Conservation (phyloP, 2,113 vertebrate species). For the Bufo bufo region DNA sequence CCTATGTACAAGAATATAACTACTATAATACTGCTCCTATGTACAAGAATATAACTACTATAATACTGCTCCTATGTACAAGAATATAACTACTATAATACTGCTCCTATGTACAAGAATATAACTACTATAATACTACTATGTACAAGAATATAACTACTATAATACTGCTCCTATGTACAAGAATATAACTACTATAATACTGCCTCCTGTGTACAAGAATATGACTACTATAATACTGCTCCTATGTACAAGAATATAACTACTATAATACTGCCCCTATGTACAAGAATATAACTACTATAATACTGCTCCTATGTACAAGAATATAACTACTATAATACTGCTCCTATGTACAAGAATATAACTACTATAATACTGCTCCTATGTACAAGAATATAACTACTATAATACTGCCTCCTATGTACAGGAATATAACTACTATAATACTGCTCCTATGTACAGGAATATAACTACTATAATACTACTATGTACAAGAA, state of each 20-base stretch:
- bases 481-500: conserved; percentile 18
- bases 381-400: conserved; percentile 16
- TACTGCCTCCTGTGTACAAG: neutral
- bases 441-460: conserved; percentile 2
- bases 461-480: conserved; percentile 11
- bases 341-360: conserved; percentile 12
- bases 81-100: neutral
- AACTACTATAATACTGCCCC: conserved; percentile 1
- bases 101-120: conserved; percentile 5
- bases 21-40: conserved; percentile 8
- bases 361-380: conserved; percentile 21
- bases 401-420: conserved; percentile 22
- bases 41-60: conserved; percentile 10
- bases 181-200: neutral
- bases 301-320: neutral
- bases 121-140: conserved; percentile 19
- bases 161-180: neutral
- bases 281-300: no score
- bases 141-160: conserved; percentile 14
- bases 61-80: conserved; percentile 9
- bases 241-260: no score
- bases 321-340: conserved; percentile 22
- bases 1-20: conserved; percentile 19
- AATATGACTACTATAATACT: no score
- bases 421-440: conserved; percentile 18